Conservation (phyloP, 2,797 vertebrate species). For the Melanotaenia pygmaea region DNA sequence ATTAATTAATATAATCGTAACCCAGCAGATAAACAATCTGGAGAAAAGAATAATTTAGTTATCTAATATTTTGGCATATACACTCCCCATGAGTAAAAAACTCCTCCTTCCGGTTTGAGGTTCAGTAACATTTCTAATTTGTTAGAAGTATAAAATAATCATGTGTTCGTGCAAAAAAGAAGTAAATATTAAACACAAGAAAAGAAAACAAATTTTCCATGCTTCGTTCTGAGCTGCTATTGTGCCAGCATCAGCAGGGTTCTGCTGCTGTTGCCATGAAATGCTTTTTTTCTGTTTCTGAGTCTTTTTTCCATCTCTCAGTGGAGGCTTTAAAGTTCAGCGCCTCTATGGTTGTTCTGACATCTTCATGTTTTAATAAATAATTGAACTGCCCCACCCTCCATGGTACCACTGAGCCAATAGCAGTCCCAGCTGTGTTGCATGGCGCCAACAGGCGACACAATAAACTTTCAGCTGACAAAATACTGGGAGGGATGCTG, state of each 20-base stretch:
- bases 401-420: conserved; percentile 32
- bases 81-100: background rate
- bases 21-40: background rate
- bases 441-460: conserved; percentile 17
- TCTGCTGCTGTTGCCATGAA: background rate
- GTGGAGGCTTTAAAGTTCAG: conserved; percentile 45
- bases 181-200: background rate
- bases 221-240: background rate
- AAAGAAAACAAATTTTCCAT: background rate
- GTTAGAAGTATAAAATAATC: background rate
- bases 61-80: background rate
- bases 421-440: conserved; percentile 25
- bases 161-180: background rate
- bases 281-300: background rate
- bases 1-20: background rate
- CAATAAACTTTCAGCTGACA: conserved; percentile 4
- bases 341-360: conserved; percentile 46
- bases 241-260: conserved; percentile 29
- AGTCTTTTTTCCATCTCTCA: conserved; percentile 19
- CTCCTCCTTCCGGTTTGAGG: background rate
- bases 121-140: background rate
- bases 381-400: conserved; percentile 64
- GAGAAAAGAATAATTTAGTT: background rate
- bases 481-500: background rate
- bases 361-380: conserved; percentile 73